Conservation (phyloP, 92 coral and sea anemone genomes). For the Heteractis magnifica region DNA sequence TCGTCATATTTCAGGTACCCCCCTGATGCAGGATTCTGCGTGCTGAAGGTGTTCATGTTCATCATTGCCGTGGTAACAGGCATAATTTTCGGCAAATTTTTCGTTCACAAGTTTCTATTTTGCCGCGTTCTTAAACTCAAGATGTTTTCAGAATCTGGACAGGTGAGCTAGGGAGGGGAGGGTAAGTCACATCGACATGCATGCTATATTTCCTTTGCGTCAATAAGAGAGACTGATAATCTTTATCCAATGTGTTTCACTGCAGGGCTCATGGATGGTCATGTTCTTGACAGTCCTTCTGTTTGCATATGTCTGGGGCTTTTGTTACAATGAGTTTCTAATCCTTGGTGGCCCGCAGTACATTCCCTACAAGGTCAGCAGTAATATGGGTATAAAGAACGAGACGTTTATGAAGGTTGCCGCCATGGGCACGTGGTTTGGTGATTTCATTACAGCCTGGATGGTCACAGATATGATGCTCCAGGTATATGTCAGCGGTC, state of each 20-base stretch:
- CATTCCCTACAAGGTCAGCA: constrained; percentile 56
- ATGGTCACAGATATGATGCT: constrained; percentile 94
- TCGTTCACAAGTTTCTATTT: constrained; percentile 70
- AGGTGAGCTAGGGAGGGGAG: constrained; percentile 18
- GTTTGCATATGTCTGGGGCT: constrained; percentile 63
- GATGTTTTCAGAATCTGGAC: constrained; percentile 83
- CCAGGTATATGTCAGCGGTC: constrained; percentile 48
- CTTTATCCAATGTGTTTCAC: not conserved
- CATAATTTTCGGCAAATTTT: constrained; percentile 68
- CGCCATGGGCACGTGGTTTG: constrained; percentile 90
- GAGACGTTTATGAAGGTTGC: constrained; percentile 88
- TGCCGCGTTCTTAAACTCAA: constrained; percentile 76
- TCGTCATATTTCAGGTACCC: constrained; percentile 60
- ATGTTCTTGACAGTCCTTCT: constrained; percentile 74
- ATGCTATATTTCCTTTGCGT: too few relatives aligned
- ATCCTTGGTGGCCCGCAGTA: constrained; percentile 66
- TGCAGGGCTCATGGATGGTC: constrained; percentile 87
- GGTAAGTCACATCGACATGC: too few relatives aligned
- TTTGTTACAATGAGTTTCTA: constrained; percentile 79
- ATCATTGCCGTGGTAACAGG: constrained; percentile 57
- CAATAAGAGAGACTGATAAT: not conserved
- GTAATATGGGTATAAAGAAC: constrained; percentile 79
- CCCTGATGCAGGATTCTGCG: constrained; percentile 61
- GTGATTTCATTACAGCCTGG: constrained; percentile 91
- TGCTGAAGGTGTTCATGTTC: constrained; percentile 75